A percentile compares a stretch with the other conserved stretches of the same genome.
Evolutionary conservation across 2,113 vertebrate species (phyloP).

Genomic region (Melanerpes formicivorus): DNA sequence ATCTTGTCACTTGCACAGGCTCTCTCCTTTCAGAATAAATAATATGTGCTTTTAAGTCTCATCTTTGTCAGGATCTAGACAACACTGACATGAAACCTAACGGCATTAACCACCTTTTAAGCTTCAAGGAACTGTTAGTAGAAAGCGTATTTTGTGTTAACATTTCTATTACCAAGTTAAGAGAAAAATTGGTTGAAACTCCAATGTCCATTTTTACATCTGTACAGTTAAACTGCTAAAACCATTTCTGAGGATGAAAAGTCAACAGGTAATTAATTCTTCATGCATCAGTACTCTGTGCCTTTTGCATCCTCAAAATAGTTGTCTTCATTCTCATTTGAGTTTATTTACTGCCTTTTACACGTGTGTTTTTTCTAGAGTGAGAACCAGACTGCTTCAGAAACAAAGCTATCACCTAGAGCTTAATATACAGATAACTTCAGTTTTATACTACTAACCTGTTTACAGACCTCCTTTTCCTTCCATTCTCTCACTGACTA

Average conservation of each 20-base stretch:
- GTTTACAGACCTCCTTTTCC: background rate
- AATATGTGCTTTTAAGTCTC: background rate
- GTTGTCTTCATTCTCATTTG: background rate
- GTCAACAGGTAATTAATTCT: background rate
- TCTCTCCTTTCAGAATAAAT: slow-evolving; percentile 3
- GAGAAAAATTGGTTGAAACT: background rate
- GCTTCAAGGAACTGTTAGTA: background rate
- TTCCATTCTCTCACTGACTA: fast-evolving
- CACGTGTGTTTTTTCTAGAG: background rate
- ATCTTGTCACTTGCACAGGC: background rate
- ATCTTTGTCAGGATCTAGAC: background rate
- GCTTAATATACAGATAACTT: background rate
- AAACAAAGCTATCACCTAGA: background rate
- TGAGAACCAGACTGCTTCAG: background rate
- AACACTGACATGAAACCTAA: background rate
- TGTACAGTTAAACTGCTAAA: background rate
- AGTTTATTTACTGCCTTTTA: background rate
- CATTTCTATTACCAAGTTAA: background rate
- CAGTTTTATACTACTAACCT: background rate
- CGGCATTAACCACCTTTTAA: background rate
- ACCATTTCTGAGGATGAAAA: background rate
- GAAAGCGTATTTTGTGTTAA: background rate
- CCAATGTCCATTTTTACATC: background rate
- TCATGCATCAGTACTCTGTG: background rate
- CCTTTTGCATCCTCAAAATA: background rate